Base-by-base conservation (phyloP, 2,797 vertebrate genomes). In the Ctenosaura bakeri region DNA sequence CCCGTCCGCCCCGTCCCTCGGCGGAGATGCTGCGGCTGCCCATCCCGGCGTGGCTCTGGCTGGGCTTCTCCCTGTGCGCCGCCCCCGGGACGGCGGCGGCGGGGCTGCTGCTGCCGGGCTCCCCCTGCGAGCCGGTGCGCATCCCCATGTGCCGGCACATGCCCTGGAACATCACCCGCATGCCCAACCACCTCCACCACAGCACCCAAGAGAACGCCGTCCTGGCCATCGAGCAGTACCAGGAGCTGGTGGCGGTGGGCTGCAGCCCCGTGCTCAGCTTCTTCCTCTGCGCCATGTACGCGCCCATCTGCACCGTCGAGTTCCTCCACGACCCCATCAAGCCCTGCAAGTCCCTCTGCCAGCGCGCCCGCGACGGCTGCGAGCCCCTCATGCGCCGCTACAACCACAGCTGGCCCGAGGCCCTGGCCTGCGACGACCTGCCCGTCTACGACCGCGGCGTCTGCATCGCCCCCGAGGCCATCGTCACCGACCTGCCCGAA, bases 151-250 rank as follows among this genome's bases (percentile, higher is more conserved):
- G 98, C 91, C 88, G 95, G 52, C 62, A 96, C 93, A 98, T 98
- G 98, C 97, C 97, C 88, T 98, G 98, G 98, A 98, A 98, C 96
- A 96, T 98, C 92, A 98, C 98, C 69, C 96, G 97, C 88, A 98
- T 98, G 97, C 97, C 97, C 94, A 98, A 98, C 92, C 98, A 98
- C 95, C 97, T 98, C 86, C 98, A 98, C 93, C 98, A 98, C 96
- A 98, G 98, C 96, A 98, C 98, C 6, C 98, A 98, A 94, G 98
- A 98, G 82, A 98, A 98, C 94, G 98, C 98, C 83, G 90, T 98
- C 78, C 97, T 98, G 64, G 98, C 98, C 90, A 98, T 98, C 71
- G 98, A 98, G 90, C 98, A 98, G 89, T 98, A 97, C 89, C 97
- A 98, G 93, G 98, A 98, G 93, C 94, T 98, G 87, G 97, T 98